Conservation (phyloP, 2,797 vertebrate genomes). For the Pseudochirops cupreus region DNA sequence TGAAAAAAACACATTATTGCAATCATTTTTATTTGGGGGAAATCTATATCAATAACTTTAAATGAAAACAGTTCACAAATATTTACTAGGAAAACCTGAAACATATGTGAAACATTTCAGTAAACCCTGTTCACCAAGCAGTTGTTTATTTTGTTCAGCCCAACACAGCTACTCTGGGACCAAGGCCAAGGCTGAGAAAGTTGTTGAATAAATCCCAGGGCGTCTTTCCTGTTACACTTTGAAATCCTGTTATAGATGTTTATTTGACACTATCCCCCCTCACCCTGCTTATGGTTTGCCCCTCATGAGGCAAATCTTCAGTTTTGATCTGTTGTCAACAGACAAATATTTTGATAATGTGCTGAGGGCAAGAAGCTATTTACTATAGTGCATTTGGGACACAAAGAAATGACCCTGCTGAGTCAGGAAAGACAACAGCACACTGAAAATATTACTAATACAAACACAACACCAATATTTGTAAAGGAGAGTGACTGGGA, state of each 20-base stretch:
- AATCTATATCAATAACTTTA: constrained; percentile 78
- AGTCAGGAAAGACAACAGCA: constrained; percentile 56
- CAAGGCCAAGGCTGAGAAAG: constrained; percentile 63
- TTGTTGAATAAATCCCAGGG: constrained; percentile 77
- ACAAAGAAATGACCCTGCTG: constrained; percentile 46
- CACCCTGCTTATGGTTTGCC: constrained; percentile 22
- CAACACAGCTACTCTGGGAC: constrained; percentile 67
- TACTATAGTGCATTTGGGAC: not conserved
- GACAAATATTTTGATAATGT: constrained; percentile 46
- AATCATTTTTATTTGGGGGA: constrained; percentile 74
- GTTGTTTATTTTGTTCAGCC: constrained; percentile 79
- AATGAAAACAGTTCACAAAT: constrained; percentile 78
- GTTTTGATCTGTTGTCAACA: constrained; percentile 53
- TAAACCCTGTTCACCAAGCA: constrained; percentile 72
- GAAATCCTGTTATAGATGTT: constrained; percentile 66
- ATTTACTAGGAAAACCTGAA: constrained; percentile 80
- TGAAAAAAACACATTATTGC: not conserved
- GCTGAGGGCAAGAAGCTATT: constrained; percentile 38
- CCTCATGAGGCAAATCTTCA: constrained; percentile 68
- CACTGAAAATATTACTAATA: not conserved
- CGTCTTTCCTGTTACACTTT: constrained; percentile 66
- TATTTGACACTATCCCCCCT: constrained; percentile 69
- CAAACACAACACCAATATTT: constrained; percentile 16
- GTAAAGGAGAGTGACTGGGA: not conserved
- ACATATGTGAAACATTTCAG: constrained; percentile 75